Base-by-base conservation (phyloP, 2,888 invertebrate species). In the Harpalus rubripes region DNA sequence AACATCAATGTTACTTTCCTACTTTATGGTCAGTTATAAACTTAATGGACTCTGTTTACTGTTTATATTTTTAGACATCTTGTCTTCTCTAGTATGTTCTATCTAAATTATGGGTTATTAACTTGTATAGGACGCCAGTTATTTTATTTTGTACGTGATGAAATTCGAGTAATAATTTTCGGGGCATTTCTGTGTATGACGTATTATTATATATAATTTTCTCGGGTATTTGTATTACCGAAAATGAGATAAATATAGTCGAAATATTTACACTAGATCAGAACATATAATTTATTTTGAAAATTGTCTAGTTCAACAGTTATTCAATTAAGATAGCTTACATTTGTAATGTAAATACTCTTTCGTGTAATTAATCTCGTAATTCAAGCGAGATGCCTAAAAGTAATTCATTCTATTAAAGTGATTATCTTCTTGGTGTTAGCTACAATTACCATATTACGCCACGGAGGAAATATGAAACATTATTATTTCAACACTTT, bases 341-440 rank as follows among this genome's bases (percentile, higher is more conserved):
- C 44, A 52, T 52, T 52, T 52, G 10, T 52, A 52, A 52, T 52
- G 44, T 52, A 52, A 52, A 52, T 52, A 52, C 12, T 52, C 44
- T 52, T 52, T 52, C 10, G 10, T 52, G 44, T 52, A 52, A 52
- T 52, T 52, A 52, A 52, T 52, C 44, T 52, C 44, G 10, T 52
- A 52, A 52, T 52, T 52, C 10, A 52, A 52, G 44, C 44, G 44
- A 52, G 44, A 52, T 52, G 44, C 44, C 44, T 52, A 52, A 52
- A 52, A 52, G 44, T 52, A 52, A 52, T 10, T 52, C 44, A 44
- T 44, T 44, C 44, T 7, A 44, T 44, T 44, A 44, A 44, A 44
- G 44, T 44, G 44, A 10, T 44, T 44, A 44, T 44, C 44, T 44
- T 44, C 8, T 44, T 5, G 8, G 44, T 10, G 44, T 7, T 44